Evolutionary conservation across 2,113 vertebrate species (phyloP), one percentile per base, ranked within the genome.

Genomic region (Grus americana): DNA sequence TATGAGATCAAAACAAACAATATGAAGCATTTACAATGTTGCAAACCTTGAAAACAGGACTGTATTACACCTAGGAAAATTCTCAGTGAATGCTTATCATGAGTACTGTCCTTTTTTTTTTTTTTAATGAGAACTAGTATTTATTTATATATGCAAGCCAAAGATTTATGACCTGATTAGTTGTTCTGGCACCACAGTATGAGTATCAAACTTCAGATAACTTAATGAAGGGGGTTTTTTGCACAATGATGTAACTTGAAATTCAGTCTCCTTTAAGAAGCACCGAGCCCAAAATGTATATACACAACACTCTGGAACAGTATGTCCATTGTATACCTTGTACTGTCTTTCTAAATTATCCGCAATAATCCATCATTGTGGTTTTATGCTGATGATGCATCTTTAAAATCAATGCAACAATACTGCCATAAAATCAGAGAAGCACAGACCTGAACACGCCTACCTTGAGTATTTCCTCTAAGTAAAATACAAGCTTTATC

Each of bases 121-220:
- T 42, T 65, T 52, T 62, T 36, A 5, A 46, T 52, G 24, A 86
- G 13, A 86, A 76, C 5, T 50, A 70, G 15, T 70, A 76, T 79
- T 66, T 94, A 79, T 79, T 79, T 90, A 73, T n/a, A 76, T 30
- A 72, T 21, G 21, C 20, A 83, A 88, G 71, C 62, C 90, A 95
- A 92, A 95, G 90, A 90, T 88, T 82, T 73, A 81, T 29, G 40
- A 85, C 72, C 27, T 62, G 78, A 79, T 93, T 42, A 79, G 66
- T 70, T 58, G 54, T 61, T 96, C 73, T 95, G 82, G 85, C 72
- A 88, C 23, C 19, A 82, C 11, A 61, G 12, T 42, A 0, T n/a
- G 67, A 92, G 67, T 90, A 88, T 76, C 55, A 90, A 83, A 85
- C 38, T 92, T 92, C 63, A 68, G 75, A 88, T 36, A 92, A 81